Conservation (phyloP, 1,140 invertebrate species). For the Nebria ingens region DNA sequence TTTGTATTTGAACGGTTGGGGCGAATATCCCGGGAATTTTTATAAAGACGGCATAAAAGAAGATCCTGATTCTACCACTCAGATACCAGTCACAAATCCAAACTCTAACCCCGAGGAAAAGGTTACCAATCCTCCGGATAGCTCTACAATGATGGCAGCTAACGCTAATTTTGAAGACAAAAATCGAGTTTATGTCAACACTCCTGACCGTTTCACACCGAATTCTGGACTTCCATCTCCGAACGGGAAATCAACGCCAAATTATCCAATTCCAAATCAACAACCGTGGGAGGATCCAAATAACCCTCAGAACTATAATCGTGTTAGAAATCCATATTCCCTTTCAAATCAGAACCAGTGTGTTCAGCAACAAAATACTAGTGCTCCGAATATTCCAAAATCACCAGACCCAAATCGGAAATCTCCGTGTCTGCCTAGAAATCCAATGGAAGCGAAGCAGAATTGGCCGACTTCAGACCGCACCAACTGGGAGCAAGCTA, state of each 20-base stretch:
- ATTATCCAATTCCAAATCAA: not conserved
- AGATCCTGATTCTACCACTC: constrained; percentile 55
- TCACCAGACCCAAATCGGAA: not conserved
- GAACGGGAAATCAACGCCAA: not conserved
- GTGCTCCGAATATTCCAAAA: not conserved
- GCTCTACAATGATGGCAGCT: not conserved
- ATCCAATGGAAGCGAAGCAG: not conserved
- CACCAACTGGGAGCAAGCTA: not conserved
- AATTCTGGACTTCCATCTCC: not conserved
- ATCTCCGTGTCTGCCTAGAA: not conserved
- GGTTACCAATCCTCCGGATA: not conserved
- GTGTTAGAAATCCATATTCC: not conserved
- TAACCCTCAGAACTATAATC: not conserved
- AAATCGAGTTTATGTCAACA: not conserved
- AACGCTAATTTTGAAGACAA: not conserved
- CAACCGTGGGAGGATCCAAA: not conserved
- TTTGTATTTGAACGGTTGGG: constrained; percentile 31
- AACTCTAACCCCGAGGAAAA: not conserved
- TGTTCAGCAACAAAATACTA: not conserved
- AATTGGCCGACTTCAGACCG: not conserved
- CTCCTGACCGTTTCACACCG: not conserved
- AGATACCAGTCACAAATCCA: constrained; percentile 17
- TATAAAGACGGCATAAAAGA: constrained; percentile 42
- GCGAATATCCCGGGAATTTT: constrained; percentile 37
- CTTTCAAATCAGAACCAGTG: not conserved